These are phyloP conservation scores for Fregata magnificens DNA, from an alignment of 2,113 vertebrate species.

Conservation along the genomic window DNA sequence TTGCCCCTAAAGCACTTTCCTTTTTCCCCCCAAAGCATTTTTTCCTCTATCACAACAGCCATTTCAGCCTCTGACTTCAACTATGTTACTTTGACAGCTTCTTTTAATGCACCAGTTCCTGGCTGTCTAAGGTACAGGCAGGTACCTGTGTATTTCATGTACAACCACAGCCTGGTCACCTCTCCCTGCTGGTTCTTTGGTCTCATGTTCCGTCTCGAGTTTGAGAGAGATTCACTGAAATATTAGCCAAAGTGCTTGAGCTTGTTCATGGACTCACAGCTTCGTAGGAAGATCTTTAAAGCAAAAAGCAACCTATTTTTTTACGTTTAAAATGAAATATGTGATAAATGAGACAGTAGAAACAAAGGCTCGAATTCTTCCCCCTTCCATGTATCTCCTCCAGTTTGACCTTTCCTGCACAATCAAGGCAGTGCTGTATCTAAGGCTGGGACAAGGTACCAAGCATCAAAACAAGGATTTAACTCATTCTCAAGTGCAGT, in stretches of 20 bases:
- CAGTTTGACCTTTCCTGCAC: not conserved
- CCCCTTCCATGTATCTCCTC: rapidly evolving
- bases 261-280: not conserved
- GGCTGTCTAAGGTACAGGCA: not conserved
- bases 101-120: not conserved
- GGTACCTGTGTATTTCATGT: not conserved
- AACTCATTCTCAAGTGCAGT: not conserved
- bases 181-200: rapidly evolving
- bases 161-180: not conserved
- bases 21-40: not conserved
- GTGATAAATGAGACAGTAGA: not conserved
- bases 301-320: not conserved
- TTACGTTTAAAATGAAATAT: not conserved
- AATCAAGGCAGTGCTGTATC: not conserved
- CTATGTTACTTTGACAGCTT: not conserved
- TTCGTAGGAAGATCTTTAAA: not conserved
- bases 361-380: not conserved
- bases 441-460: not conserved
- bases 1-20: rapidly evolving
- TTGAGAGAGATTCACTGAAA: not conserved
- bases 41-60: not conserved
- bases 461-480: not conserved
- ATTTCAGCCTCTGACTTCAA: not conserved
- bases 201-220: rapidly evolving
- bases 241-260: not conserved